Conservation (phyloP, 2,113 vertebrate species). For the Telmatochromis sp. region DNA sequence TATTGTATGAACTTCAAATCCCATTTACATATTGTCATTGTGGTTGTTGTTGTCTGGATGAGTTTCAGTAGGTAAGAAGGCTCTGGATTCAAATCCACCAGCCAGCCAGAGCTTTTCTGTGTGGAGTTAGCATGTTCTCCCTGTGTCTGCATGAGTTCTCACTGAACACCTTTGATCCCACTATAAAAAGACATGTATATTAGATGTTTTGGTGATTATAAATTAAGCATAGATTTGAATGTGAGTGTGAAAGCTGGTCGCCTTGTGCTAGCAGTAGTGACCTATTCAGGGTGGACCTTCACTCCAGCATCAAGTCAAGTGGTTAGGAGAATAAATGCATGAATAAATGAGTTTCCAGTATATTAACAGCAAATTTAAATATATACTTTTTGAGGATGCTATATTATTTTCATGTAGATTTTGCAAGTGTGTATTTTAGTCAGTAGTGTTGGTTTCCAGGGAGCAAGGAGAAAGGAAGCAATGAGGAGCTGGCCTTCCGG, state of each 20-base stretch:
- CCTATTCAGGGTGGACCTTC: neutral
- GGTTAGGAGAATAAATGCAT: neutral
- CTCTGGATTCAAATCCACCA: neutral
- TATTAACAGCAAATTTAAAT: neutral
- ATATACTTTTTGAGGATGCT: neutral
- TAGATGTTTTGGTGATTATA: neutral
- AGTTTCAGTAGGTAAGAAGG: neutral
- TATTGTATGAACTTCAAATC: neutral
- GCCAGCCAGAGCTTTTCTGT: neutral
- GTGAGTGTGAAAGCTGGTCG: neutral
- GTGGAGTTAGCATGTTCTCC: neutral
- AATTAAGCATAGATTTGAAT: neutral
- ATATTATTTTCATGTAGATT: neutral
- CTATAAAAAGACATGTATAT: neutral
- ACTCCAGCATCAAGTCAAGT: neutral
- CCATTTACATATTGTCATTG: neutral
- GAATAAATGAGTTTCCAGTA: neutral
- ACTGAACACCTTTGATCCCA: neutral
- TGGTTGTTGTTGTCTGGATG: neutral
- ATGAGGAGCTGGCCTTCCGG: neutral
- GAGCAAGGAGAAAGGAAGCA: conserved; percentile 15
- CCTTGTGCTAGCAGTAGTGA: neutral
- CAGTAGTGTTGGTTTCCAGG: neutral
- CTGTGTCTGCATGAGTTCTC: neutral
- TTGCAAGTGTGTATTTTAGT: conserved; percentile 8